Conservation (phyloP, 2,797 vertebrate genomes). For the Ctenopoma multispine region DNA sequence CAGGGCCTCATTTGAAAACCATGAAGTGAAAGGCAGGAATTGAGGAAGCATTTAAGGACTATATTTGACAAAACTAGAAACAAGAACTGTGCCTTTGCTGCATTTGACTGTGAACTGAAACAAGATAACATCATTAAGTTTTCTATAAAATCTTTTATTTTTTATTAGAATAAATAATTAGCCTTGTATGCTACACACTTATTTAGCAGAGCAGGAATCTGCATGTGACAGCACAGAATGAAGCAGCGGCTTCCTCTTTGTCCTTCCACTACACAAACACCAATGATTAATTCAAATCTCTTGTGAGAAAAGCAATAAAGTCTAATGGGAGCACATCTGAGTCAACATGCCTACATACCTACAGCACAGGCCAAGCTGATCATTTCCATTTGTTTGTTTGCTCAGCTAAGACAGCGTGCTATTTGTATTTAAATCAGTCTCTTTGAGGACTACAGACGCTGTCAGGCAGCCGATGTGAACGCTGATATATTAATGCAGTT, state of each 20-base stretch:
- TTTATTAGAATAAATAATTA: conserved; percentile 4
- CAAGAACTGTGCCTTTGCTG: neutral
- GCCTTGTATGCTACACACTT: conserved; percentile 11
- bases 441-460: conserved; percentile 42
- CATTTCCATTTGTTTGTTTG: conserved; percentile 69
- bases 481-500: conserved; percentile 35
- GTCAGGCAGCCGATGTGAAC: conserved; percentile 28
- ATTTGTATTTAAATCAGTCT: conserved; percentile 78
- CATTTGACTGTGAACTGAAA: neutral
- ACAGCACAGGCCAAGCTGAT: conserved; percentile 43
- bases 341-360: conserved; percentile 64
- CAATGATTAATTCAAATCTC: conserved; percentile 75
- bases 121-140: neutral
- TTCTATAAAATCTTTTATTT: neutral
- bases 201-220: conserved; percentile 16
- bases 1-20: conserved; percentile 42
- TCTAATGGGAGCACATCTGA: conserved; percentile 67
- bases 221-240: conserved; percentile 15
- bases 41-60: conserved; percentile 28
- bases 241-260: conserved; percentile 10
- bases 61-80: conserved; percentile 8
- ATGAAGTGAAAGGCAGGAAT: conserved; percentile 17
- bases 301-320: conserved; percentile 79
- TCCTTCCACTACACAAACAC: conserved; percentile 26
- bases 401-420: conserved; percentile 66